These are phyloP conservation scores for rabbit (Oryctolagus cuniculus) DNA, from an alignment of 2,113 vertebrate genomes.

Conservation along the genomic window DNA sequence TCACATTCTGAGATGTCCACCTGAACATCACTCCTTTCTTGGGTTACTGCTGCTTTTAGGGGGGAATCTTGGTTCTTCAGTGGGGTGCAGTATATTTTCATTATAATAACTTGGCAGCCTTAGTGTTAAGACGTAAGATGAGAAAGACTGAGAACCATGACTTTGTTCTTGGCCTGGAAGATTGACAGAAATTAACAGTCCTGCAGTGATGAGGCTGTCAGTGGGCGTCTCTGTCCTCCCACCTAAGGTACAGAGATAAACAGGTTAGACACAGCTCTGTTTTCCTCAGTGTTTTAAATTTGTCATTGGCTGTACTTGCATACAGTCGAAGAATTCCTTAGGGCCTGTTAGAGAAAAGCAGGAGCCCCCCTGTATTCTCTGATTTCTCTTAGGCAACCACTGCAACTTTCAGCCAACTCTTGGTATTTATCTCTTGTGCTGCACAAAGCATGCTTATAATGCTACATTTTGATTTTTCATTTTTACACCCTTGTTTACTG, in stretches of 20 bases:
- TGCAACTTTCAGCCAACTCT: background rate
- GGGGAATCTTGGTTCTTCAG: slow-evolving; percentile 18
- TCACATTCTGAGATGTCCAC: background rate
- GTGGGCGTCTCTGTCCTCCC: background rate
- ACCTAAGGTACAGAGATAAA: background rate
- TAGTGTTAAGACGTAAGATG: background rate
- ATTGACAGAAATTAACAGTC: background rate
- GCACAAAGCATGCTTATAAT: background rate
- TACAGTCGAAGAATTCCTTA: slow-evolving; percentile 19
- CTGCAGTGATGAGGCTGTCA: slow-evolving; percentile 39
- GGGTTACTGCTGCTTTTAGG: background rate
- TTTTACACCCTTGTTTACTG: slow-evolving; percentile 12
- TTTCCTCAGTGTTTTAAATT: background rate
- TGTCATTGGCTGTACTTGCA: background rate
- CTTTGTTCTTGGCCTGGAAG: background rate
- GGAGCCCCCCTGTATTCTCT: background rate
- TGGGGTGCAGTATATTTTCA: background rate
- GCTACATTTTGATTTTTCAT: slow-evolving; percentile 21
- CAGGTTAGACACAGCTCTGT: background rate
- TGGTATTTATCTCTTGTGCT: background rate
- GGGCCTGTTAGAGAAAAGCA: background rate
- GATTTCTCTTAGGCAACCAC: background rate
- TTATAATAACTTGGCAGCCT: background rate
- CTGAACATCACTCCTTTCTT: slow-evolving; percentile 27
- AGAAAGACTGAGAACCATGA: background rate